Percentiles rank a stretch among this genome's conserved stretches.
phyloP scores from a whole-genome alignment of 2,888 invertebrate species.

The Arge pagana region DNA sequence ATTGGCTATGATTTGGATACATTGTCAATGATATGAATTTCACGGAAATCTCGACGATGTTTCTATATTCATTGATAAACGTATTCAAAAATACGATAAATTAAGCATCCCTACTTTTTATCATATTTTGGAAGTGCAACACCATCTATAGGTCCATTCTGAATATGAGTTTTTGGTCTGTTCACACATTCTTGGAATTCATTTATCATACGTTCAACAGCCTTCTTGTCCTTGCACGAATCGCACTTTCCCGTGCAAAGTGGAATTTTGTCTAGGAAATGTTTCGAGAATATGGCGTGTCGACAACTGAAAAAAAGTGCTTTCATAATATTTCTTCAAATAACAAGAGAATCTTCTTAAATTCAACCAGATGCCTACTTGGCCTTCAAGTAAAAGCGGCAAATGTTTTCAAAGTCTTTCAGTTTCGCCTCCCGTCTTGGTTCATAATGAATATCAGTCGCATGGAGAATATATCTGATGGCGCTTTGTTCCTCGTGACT shows the following conservation, averaged over 20 bases:
- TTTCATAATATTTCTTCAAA: no score
- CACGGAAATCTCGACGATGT: no score
- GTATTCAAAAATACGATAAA: slow-evolving; percentile 24
- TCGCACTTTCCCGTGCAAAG: slow-evolving; percentile 79
- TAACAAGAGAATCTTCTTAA: no score
- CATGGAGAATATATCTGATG: slow-evolving; percentile 28
- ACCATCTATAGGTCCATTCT: slow-evolving; percentile 34
- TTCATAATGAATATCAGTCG: no score
- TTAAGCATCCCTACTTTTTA: slow-evolving; percentile 27
- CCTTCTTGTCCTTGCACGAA: slow-evolving; percentile 75
- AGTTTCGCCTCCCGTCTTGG: no score
- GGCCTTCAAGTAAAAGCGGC: no score
- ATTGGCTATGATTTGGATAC: not conserved
- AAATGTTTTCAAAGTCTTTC: no score
- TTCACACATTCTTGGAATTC: slow-evolving; percentile 60
- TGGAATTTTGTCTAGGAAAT: slow-evolving; percentile 85
- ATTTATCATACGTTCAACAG: slow-evolving; percentile 73
- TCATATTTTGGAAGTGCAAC: slow-evolving; percentile 59
- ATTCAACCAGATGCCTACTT: no score
- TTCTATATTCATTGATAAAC: no score
- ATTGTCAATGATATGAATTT: no score
- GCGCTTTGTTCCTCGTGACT: slow-evolving; percentile 47
- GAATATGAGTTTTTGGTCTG: slow-evolving; percentile 52
- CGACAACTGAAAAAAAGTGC: slow-evolving; percentile 76
- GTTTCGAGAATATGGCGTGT: slow-evolving; percentile 82